Conservation (phyloP, 1,140 invertebrate species). For the Dufourea novaeangliae region DNA sequence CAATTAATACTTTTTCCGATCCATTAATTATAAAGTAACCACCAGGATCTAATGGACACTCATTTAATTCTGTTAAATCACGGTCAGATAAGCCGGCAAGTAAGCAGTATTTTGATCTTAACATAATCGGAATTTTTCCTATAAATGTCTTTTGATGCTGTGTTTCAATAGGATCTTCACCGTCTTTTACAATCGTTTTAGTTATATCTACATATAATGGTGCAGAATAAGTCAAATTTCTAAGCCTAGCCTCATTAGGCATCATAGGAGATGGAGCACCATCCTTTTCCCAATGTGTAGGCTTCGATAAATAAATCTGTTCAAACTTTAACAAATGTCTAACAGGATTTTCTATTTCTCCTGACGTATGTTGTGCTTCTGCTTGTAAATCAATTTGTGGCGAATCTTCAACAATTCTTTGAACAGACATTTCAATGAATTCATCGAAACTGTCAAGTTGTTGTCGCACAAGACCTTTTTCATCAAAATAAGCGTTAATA, state of each 20-base stretch:
- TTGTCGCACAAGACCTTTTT: conserved; percentile 99
- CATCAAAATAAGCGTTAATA: conserved; percentile 99
- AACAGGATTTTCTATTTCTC: conserved; percentile 95
- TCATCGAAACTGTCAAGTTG: conserved; percentile 99
- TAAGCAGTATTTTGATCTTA: conserved; percentile 97
- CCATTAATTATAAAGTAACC: conserved; percentile 98
- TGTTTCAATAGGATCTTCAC: conserved; percentile 95
- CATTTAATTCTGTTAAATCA: conserved; percentile 99
- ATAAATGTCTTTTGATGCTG: conserved; percentile 99
- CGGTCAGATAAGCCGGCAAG: conserved; percentile 96
- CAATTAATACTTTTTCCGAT: conserved; percentile 97
- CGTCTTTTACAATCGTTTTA: conserved; percentile 95
- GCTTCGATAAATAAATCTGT: conserved; percentile 99
- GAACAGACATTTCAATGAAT: conserved; percentile 99
- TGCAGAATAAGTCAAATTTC: conserved; percentile 96
- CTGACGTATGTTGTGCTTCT: conserved; percentile 96
- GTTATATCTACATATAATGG: conserved; percentile 99
- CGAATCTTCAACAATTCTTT: conserved; percentile 99
- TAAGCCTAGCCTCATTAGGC: conserved; percentile 97
- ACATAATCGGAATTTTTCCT: conserved; percentile 99
- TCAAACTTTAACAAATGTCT: conserved; percentile 97
- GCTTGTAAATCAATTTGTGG: conserved; percentile 98
- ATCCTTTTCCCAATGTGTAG: conserved; percentile 99
- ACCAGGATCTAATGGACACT: conserved; percentile 98
- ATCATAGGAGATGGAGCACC: conserved; percentile 99